Conservation (phyloP, 1,140 invertebrate species). For the Pogonomyrmex barbatus region DNA sequence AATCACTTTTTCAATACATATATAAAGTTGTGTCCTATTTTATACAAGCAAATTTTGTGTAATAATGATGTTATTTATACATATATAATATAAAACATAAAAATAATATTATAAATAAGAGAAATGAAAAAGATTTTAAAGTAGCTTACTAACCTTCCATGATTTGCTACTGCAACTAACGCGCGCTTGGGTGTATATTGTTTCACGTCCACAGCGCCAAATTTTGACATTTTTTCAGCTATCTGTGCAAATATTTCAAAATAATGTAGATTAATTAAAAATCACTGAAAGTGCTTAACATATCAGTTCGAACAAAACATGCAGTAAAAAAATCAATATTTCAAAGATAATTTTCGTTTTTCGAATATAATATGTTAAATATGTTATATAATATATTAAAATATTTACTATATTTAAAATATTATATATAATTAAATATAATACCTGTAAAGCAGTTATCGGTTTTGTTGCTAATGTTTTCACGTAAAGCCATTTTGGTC, state of each 20-base stretch:
- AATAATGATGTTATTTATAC: constrained; percentile 21
- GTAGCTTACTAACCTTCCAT: constrained; percentile 80
- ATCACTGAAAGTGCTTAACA: neutral
- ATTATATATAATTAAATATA: constrained; percentile 20
- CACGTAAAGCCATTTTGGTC: constrained; percentile 86
- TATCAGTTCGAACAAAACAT: too few species aligned
- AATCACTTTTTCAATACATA: constrained; percentile 29
- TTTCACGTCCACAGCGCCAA: constrained; percentile 84
- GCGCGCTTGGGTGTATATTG: constrained; percentile 74
- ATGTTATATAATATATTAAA: neutral
- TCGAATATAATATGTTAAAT: constrained; percentile 16
- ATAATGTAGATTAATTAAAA: neutral
- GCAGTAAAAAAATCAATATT: too few species aligned
- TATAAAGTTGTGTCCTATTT: constrained; percentile 17
- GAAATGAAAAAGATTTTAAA: neutral
- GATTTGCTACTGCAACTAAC: constrained; percentile 84
- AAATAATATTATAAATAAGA: neutral
- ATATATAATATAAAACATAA: neutral
- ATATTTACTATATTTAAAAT: neutral
- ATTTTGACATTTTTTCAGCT: constrained; percentile 80
- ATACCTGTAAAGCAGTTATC: constrained; percentile 72
- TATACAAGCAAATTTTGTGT: constrained; percentile 9
- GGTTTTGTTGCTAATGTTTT: constrained; percentile 75
- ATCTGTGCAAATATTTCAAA: constrained; percentile 77
- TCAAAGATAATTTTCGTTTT: neutral